A percentile compares a stretch with the other conserved stretches of the same genome.
These are phyloP conservation scores for Morus bassanus DNA, from an alignment of 2,797 vertebrate species.

Conservation along the genomic window DNA sequence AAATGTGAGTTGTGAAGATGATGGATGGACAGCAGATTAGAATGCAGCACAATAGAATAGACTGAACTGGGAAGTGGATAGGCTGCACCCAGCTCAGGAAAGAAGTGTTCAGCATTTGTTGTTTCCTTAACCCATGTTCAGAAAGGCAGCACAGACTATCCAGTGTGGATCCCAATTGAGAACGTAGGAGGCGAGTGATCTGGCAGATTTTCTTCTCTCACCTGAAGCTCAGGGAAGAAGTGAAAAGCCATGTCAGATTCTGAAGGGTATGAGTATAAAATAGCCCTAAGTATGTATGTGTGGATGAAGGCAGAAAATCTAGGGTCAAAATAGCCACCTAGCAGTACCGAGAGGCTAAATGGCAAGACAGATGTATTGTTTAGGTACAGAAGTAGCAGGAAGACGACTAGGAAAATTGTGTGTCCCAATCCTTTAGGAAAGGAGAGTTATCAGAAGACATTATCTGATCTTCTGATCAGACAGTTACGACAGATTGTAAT, in stretches of 20 bases:
- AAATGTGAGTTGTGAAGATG: neutral
- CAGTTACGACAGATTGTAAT: too few relatives aligned
- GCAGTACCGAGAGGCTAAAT: neutral
- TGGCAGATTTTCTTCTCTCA: neutral
- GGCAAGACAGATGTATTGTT: neutral
- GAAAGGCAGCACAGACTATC: neutral
- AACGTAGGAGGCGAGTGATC: accelerated
- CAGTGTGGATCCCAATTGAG: neutral
- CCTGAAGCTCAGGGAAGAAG: neutral
- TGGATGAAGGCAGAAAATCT: neutral
- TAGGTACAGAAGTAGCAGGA: neutral
- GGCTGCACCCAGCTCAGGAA: neutral
- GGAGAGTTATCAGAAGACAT: neutral
- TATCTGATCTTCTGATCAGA: neutral
- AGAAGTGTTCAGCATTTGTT: neutral
- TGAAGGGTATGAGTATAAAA: neutral
- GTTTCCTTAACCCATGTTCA: neutral
- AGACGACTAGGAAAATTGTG: neutral
- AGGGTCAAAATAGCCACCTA: neutral
- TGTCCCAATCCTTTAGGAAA: neutral
- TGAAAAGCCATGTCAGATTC: neutral
- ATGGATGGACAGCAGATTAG: neutral
- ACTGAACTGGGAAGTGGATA: neutral
- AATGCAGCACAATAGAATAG: neutral
- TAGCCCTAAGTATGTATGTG: neutral